Evolutionary conservation across 2,888 invertebrate genomes (phyloP).

Genomic region (Sinhomidia bicolor): DNA sequence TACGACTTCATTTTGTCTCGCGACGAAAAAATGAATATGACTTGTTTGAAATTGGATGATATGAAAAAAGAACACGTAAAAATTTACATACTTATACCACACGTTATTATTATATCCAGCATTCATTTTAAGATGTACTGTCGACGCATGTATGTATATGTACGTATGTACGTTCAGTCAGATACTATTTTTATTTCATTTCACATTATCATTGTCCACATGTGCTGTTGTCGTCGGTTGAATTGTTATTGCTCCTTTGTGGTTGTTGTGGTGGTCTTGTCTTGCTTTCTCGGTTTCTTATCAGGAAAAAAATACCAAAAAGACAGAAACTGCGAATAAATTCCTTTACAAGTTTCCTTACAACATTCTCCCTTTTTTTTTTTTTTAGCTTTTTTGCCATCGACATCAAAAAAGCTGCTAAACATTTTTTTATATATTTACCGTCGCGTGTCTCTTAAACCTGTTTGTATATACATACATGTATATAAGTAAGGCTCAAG

Average conservation of each 20-base stretch:
- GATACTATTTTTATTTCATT: slow-evolving; percentile 1
- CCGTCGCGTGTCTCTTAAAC: too few species aligned
- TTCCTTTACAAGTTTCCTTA: neutral
- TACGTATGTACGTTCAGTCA: neutral
- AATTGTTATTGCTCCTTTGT: slow-evolving; percentile 54
- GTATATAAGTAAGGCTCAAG: neutral
- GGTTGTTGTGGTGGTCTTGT: slow-evolving; percentile 23
- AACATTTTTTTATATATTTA: too few species aligned
- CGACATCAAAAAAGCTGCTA: too few species aligned
- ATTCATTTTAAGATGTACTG: neutral
- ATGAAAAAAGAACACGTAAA: slow-evolving; percentile 45
- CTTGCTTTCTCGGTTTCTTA: neutral
- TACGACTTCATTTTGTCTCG: slow-evolving; percentile 21
- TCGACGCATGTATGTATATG: neutral
- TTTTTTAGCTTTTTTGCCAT: too few species aligned
- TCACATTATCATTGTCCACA: slow-evolving; percentile 53
- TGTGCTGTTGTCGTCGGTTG: slow-evolving; percentile 27
- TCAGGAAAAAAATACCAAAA: neutral
- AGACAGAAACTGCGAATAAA: neutral
- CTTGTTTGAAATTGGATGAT: slow-evolving; percentile 24
- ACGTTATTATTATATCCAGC: neutral
- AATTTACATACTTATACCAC: slow-evolving; percentile 20
- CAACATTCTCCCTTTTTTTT: neutral
- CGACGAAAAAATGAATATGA: slow-evolving; percentile 21
- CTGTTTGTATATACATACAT: neutral